phyloP scores from a whole-genome alignment of 2,113 vertebrate genomes.

The Thunnus maccoyii region DNA sequence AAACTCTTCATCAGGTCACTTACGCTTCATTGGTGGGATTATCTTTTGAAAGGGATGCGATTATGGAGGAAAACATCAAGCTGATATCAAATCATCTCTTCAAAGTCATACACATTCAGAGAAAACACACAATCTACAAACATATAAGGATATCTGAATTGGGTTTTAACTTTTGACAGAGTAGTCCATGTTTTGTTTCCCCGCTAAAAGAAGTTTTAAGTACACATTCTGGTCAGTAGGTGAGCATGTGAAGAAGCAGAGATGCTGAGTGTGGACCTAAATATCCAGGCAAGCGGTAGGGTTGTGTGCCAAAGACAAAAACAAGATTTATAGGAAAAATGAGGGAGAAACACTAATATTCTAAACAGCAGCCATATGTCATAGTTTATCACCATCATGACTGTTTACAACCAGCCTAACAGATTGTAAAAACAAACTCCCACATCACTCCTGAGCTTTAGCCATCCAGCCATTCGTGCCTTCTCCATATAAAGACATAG shows the following conservation, averaged over 20 bases:
- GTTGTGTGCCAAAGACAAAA: slow-evolving; percentile 61
- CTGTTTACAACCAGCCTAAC: slow-evolving; percentile 67
- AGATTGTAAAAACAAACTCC: slow-evolving; percentile 55
- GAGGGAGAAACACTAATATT: neutral
- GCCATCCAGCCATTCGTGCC: slow-evolving; percentile 87
- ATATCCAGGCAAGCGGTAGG: no score
- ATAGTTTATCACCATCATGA: slow-evolving; percentile 22
- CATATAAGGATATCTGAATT: neutral
- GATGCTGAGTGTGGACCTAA: neutral
- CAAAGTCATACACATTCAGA: neutral
- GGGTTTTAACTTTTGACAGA: neutral
- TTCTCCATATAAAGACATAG: slow-evolving; percentile 72
- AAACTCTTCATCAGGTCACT: slow-evolving; percentile 37
- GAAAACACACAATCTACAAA: no score
- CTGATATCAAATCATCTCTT: neutral
- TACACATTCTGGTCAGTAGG: neutral
- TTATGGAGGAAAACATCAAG: slow-evolving; percentile 1
- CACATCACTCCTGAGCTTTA: slow-evolving; percentile 78
- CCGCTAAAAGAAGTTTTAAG: neutral
- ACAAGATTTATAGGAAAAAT: neutral
- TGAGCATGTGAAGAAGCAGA: neutral
- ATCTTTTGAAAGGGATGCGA: slow-evolving; percentile 7
- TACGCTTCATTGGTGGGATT: slow-evolving; percentile 25
- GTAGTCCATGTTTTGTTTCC: neutral
- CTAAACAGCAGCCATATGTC: neutral